These are phyloP conservation scores for Drosophila varians DNA, from an alignment of 1,140 invertebrate species.

Conservation along the genomic window DNA sequence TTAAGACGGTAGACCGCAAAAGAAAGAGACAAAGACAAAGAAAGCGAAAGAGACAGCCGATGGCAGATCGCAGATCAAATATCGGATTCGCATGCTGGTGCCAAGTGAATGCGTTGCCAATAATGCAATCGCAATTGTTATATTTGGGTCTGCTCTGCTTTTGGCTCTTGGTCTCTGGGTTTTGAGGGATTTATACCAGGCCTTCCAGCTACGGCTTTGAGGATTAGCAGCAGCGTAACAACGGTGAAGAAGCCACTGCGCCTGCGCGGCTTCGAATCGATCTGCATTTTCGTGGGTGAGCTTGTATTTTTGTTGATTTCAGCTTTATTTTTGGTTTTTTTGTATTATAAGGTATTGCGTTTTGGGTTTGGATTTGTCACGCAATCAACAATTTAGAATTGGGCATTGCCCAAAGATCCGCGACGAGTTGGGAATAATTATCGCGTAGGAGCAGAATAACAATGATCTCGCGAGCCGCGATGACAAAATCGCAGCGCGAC, in stretches of 20 bases:
- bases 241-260: slow-evolving; percentile 42
- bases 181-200: slow-evolving; percentile 53
- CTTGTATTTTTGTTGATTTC: slow-evolving; percentile 13
- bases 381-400: slow-evolving; percentile 70
- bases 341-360: too few relatives aligned
- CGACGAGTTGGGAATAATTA: slow-evolving; percentile 60
- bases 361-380: slow-evolving; percentile 54
- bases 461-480: slow-evolving; percentile 33
- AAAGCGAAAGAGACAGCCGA: slow-evolving; percentile 48
- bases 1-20: slow-evolving; percentile 25
- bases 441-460: slow-evolving; percentile 67
- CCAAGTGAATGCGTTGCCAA: slow-evolving; percentile 50
- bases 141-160: slow-evolving; percentile 10
- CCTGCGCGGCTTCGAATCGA: slow-evolving; percentile 27
- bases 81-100: slow-evolving; percentile 43
- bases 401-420: slow-evolving; percentile 69
- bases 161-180: slow-evolving; percentile 18
- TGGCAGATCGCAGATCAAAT: slow-evolving; percentile 42
- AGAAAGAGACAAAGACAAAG: slow-evolving; percentile 41
- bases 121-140: slow-evolving; percentile 35
- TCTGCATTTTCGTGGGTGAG: slow-evolving; percentile 57
- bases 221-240: slow-evolving; percentile 54
- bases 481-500: slow-evolving; percentile 24
- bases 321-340: slow-evolving; percentile 8
- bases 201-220: slow-evolving; percentile 52